Percentiles rank a stretch among this genome's conserved stretches.
Conservation (phyloP, 2,113 vertebrate species). For the Macrotus californicus region DNA sequence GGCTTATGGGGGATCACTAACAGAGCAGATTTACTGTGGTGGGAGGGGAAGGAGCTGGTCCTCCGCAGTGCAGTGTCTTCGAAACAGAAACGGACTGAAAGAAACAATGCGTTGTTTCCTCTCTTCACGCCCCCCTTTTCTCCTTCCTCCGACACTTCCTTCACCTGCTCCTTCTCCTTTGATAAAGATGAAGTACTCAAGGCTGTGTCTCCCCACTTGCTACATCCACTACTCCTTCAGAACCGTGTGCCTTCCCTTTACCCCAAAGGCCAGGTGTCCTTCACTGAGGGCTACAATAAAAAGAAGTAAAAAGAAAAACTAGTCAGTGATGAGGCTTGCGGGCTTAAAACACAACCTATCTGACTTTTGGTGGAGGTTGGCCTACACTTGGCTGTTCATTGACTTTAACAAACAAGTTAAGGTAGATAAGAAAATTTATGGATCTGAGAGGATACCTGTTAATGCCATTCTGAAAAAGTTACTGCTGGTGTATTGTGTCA, state of each 20-base stretch:
- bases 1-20: background rate
- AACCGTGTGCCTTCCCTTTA: background rate
- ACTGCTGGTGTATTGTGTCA: background rate
- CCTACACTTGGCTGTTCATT: background rate
- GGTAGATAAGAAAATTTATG: background rate
- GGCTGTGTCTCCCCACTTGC: background rate
- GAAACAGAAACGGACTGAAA: background rate
- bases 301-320: background rate
- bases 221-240: background rate
- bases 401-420: background rate
- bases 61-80: background rate
- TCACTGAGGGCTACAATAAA: background rate
- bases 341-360: background rate
- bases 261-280: background rate
- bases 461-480: background rate
- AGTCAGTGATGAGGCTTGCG: background rate
- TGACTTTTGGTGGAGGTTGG: background rate
- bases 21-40: background rate
- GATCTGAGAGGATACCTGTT: background rate
- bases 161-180: background rate
- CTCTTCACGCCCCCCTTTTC: background rate
- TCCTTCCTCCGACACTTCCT: background rate
- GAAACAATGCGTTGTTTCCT: background rate
- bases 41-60: background rate
- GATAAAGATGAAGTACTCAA: background rate